phyloP scores from a whole-genome alignment of 2,113 vertebrate species.

The Eulemur macaco region DNA sequence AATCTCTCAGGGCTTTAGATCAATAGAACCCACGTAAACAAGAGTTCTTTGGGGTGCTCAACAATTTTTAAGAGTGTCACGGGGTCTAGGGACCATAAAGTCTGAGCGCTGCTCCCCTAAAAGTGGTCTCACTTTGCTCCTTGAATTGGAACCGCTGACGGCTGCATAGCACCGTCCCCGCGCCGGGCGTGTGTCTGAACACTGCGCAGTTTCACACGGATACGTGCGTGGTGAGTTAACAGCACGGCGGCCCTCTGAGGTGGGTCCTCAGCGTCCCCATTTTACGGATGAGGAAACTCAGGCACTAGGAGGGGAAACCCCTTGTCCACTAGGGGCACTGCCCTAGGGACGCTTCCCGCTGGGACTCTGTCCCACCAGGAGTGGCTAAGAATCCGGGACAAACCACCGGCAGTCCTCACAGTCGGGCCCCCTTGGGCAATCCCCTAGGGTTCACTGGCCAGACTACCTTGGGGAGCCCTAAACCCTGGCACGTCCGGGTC shows the following conservation, averaged over 20 bases:
- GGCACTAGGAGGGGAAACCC: too few species aligned
- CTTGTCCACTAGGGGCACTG: accelerated
- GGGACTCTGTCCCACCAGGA: not conserved
- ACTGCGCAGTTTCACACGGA: too few species aligned
- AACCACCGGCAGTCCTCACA: not conserved
- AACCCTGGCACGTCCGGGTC: not conserved
- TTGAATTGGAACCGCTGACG: not conserved
- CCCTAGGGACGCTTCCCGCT: not conserved
- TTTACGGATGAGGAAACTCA: not conserved
- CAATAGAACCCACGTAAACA: not conserved
- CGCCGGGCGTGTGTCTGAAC: not conserved
- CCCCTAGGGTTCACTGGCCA: not conserved
- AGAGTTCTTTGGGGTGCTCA: not conserved
- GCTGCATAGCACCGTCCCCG: accelerated
- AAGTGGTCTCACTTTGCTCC: too few species aligned
- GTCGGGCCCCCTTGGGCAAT: not conserved
- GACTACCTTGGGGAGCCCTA: not conserved
- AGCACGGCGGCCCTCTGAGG: not conserved
- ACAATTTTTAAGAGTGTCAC: not conserved
- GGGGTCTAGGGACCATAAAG: not conserved
- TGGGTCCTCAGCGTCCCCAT: not conserved
- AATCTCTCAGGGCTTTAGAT: not conserved
- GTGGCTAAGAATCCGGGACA: not conserved
- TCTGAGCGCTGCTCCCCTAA: not conserved
- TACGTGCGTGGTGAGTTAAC: accelerated